Evolutionary conservation across 2,113 vertebrate species (phyloP).

Genomic region (Dasyornis broadbenti): DNA sequence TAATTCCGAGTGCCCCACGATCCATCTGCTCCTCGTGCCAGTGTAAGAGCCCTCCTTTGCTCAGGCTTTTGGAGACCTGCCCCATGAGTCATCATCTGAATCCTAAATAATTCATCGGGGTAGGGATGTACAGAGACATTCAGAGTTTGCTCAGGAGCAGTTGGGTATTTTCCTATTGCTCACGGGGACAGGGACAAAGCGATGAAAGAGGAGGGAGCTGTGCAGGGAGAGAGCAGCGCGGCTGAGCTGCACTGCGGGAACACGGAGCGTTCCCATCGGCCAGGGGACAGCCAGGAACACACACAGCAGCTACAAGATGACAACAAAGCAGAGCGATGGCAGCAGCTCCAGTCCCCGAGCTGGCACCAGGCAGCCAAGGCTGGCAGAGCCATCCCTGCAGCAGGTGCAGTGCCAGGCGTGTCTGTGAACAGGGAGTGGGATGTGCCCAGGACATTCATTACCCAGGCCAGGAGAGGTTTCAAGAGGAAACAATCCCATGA

Average conservation of each 20-base stretch:
- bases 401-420: background rate
- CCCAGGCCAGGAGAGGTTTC: background rate
- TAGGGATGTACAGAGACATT: background rate
- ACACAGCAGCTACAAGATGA: background rate
- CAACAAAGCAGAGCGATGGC: background rate
- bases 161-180: background rate
- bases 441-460: rapidly evolving
- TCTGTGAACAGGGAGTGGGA: rapidly evolving
- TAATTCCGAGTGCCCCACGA: background rate
- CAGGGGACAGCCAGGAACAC: background rate
- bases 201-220: background rate
- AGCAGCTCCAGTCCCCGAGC: background rate
- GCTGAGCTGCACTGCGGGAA: background rate
- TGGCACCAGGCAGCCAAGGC: background rate
- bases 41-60: background rate
- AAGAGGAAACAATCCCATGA: background rate
- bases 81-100: rapidly evolving
- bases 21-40: background rate
- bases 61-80: background rate
- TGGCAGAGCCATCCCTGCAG: background rate
- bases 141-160: background rate
- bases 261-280: rapidly evolving
- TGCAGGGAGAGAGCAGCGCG: rapidly evolving
- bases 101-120: background rate
- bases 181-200: background rate